These are phyloP conservation scores for Campaea margaritaria DNA, from an alignment of 2,888 invertebrate species.

Conservation along the genomic window DNA sequence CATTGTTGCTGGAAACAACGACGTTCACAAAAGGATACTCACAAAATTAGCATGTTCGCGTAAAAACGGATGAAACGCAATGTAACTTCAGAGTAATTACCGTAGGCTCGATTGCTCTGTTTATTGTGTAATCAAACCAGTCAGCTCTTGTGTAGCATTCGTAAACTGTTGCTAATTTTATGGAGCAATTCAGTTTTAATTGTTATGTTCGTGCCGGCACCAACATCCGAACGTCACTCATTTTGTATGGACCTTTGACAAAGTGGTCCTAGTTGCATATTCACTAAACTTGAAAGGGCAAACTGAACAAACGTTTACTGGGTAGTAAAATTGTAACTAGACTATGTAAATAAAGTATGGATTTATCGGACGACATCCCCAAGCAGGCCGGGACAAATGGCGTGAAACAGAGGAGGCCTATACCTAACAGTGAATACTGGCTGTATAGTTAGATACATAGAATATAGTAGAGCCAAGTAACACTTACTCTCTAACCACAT, in stretches of 20 bases:
- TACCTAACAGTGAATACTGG: too few relatives aligned
- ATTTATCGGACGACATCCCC: too few relatives aligned
- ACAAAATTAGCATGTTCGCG: constrained; percentile 33
- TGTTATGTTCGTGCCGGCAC: constrained; percentile 32
- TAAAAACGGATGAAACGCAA: constrained; percentile 33
- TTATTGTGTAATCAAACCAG: constrained; percentile 44
- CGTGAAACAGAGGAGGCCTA: too few relatives aligned
- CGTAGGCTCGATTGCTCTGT: constrained; percentile 37
- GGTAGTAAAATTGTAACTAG: too few relatives aligned
- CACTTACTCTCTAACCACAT: too few relatives aligned
- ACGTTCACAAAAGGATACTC: constrained; percentile 26
- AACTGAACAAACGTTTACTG: too few relatives aligned
- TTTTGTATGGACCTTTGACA: constrained; percentile 16
- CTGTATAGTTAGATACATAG: too few relatives aligned
- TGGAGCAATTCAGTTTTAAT: constrained; percentile 38
- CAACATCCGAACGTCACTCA: constrained; percentile 29
- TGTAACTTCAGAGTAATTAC: constrained; percentile 34
- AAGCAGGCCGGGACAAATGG: too few relatives aligned
- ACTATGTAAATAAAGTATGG: too few relatives aligned
- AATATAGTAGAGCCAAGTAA: too few relatives aligned
- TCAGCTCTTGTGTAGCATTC: constrained; percentile 37
- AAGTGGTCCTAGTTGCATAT: not conserved
- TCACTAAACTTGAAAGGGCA: not conserved
- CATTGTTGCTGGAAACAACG: constrained; percentile 25
- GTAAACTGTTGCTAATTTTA: constrained; percentile 43